Conservation (phyloP, 1,140 invertebrate genomes). For the Atta texana region DNA sequence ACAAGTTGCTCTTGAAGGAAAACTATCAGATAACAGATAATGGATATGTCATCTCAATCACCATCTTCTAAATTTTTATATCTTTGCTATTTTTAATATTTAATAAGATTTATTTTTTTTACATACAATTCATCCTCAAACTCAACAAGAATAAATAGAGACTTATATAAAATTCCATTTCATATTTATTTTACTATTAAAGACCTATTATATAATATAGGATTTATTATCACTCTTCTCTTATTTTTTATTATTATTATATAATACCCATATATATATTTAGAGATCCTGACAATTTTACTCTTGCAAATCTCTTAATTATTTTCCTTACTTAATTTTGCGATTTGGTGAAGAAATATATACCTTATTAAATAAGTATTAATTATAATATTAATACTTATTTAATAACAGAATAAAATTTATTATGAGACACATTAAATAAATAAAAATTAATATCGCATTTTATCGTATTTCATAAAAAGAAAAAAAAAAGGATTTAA, state of each 20-base stretch:
- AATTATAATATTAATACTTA: not conserved
- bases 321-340: not conserved
- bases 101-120: not conserved
- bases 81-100: not conserved
- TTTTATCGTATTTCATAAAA: not conserved
- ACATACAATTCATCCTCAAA: too few species aligned
- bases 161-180: too few species aligned
- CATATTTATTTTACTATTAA: too few species aligned
- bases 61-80: not conserved
- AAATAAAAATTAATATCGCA: not conserved
- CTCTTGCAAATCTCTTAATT: not conserved
- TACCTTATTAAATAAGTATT: not conserved
- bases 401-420: conserved; percentile 4
- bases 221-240: too few species aligned
- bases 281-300: too few species aligned
- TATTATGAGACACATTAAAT: not conserved
- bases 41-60: not conserved
- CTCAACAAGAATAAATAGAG: too few species aligned
- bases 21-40: not conserved
- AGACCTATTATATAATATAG: too few species aligned
- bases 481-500: not conserved
- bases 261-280: too few species aligned
- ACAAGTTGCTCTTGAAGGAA: not conserved
- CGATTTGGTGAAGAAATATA: not conserved
- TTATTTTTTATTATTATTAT: too few species aligned